phyloP scores from a whole-genome alignment of 2,888 invertebrate species.

The Leptopterna dolabrata region DNA sequence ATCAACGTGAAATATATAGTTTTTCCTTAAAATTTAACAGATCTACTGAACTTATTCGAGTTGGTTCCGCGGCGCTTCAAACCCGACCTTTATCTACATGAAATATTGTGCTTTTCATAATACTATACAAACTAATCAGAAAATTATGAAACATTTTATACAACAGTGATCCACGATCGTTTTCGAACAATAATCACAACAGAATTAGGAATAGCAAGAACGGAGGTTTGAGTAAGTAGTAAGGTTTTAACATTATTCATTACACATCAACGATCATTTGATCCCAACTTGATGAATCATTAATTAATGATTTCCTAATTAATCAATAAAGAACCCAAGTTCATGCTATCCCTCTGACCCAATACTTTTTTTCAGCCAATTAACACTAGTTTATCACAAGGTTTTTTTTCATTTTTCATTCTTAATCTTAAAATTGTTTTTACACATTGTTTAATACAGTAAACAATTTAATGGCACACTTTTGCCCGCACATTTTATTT shows the following conservation, averaged over 20 bases:
- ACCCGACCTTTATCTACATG: neutral
- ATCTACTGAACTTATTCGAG: neutral
- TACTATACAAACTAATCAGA: neutral
- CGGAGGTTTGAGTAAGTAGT: neutral
- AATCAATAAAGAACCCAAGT: neutral
- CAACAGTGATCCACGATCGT: neutral
- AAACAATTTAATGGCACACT: neutral
- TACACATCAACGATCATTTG: neutral
- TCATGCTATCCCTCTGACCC: neutral
- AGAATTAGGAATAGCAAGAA: neutral
- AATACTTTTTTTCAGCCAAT: neutral
- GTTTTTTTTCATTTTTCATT: neutral
- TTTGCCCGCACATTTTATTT: neutral
- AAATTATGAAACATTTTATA: neutral
- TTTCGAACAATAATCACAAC: neutral
- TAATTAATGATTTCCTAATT: neutral
- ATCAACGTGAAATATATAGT: neutral
- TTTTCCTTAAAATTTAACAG: neutral
- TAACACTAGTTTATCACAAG: neutral
- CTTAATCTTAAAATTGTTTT: neutral
- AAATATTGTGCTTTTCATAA: neutral
- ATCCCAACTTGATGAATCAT: neutral
- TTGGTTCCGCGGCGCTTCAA: neutral
- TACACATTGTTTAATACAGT: neutral
- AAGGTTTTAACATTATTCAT: neutral